Evolutionary conservation across 2,797 vertebrate species (phyloP).

Genomic region (Chrysocyon brachyurus): DNA sequence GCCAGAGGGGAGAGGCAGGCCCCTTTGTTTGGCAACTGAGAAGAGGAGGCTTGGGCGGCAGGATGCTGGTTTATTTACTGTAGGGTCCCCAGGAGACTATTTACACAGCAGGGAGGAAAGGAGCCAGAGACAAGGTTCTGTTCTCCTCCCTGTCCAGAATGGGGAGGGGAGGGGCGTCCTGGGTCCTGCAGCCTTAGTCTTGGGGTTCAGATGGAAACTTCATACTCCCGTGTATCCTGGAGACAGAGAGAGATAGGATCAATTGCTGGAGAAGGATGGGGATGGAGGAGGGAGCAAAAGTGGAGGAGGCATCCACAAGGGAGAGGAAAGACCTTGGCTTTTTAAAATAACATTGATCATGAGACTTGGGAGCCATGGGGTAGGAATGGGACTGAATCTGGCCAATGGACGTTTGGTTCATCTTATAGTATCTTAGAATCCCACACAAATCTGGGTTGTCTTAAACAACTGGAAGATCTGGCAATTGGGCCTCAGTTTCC

Average conservation of each 20-base stretch:
- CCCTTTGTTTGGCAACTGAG: slow-evolving; percentile 81
- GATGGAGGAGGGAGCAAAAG: not conserved
- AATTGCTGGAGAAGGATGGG: not conserved
- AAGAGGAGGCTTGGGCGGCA: slow-evolving; percentile 75
- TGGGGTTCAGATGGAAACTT: slow-evolving; percentile 94
- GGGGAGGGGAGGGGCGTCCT: slow-evolving; percentile 56
- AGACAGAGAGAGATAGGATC: slow-evolving; percentile 49
- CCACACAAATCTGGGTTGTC: not conserved
- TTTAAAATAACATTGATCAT: not conserved
- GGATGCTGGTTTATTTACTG: slow-evolving; percentile 85
- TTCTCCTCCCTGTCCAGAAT: slow-evolving; percentile 27
- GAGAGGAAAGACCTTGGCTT: not conserved
- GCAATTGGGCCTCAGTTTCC: not conserved
- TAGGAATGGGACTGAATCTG: not conserved
- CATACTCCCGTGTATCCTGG: slow-evolving; percentile 96
- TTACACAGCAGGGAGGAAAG: slow-evolving; percentile 74
- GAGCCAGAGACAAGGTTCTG: slow-evolving; percentile 53
- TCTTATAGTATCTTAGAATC: not conserved
- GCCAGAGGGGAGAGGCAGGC: not conserved
- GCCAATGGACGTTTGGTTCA: not conserved
- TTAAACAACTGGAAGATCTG: not conserved
- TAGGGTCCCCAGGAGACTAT: slow-evolving; percentile 77
- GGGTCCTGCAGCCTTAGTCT: slow-evolving; percentile 73
- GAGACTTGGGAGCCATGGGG: not conserved
- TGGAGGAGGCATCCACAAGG: not conserved